Evolutionary conservation across 2,888 invertebrate genomes (phyloP), one percentile per base, ranked within the genome.

Genomic region (Hoplodrina blanda): DNA sequence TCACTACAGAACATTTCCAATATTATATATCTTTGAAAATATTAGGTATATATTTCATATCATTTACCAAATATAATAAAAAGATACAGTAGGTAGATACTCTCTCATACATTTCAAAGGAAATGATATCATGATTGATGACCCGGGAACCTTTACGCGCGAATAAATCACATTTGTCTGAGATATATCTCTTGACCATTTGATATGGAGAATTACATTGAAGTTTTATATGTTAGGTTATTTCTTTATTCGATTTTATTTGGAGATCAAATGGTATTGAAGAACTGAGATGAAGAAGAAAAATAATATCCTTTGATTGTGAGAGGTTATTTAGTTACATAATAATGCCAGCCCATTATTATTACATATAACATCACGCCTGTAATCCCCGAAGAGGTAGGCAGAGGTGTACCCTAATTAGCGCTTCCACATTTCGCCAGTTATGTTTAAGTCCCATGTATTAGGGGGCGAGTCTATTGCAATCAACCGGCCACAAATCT

Each of bases 141-240:
- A 55, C 20, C 20, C 56, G 52, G 56, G 64, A 68, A 67, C 79
- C 71, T 71, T 72, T 37, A 50, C 46, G 76, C 88, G 85, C 54
- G 89, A 88, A 87, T 37, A 49, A 49, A 60, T 73, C 73, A 82
- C 82, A 76, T 63, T 76, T 71, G 66, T 78, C 71, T 46, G 52
- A 19, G 17, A 63, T 50, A 46, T 71, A 57, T 64, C 77, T 71
- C 67, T 67, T 63, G 77, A 59, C 70, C 70, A 61, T 49, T 62
- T 65, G 53, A 44, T 68, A 54, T 2, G 11, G 46, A 62, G 33
- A 73, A 54, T 60, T 61, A 59, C 50, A 2, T 61, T 62, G 54
- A 62, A 33, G 64, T 62, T 74, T 80, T 41, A 62, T 69, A 54
- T 65, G 59, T 1, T 37, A 53, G 63, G 37, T n/a, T 20, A 52